Evolutionary conservation across 1,140 invertebrate species (phyloP), one percentile per base, ranked within the genome.

Genomic region (Rhopalosiphum maidis): DNA sequence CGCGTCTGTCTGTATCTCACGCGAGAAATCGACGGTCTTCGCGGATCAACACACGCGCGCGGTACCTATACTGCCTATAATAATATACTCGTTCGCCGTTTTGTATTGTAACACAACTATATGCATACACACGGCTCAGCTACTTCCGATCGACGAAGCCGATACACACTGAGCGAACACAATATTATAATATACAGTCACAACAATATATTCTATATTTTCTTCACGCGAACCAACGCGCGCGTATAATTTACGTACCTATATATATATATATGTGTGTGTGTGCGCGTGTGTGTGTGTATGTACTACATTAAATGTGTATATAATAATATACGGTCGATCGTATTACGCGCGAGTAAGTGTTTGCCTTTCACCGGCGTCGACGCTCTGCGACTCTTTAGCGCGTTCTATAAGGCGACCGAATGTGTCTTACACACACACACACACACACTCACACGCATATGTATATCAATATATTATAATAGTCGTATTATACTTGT

Each of bases 361-460:
- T 87, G 46, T 48, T 87, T 48, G 86, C 86, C 86, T 87, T 87
- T 87, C 86, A 87, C 86, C 43, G 30, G 5, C 43, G 5, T 48
- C 30, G 85, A 87, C 83, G 11, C 30, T 77, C 68, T 21, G 23
- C 21, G 43, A n/a, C 43, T 86, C 41, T 51, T 86, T 35, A 22
- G n/a, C 30, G 7, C 86, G n/a, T 87, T 41, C 41, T 48, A 46
- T 87, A 87, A 87, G 48, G 51, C 43, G 41, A 46, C 15, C 41
- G 37, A 86, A 30, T 18, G 9, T 18, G 8, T 86, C 41, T 46
- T 6, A 46, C 85, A 86, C 15, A 86, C 41, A 46, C 25, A 86
- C 37, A 30, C 83, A 46, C 41, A 25, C 60, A 68, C 60, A n/a
- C 4, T n/a, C 37, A 0, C 9, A 68, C 25, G 37, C 35, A 82